Evolutionary conservation across 2,113 vertebrate genomes (phyloP).

Genomic region (Scopus umbretta): DNA sequence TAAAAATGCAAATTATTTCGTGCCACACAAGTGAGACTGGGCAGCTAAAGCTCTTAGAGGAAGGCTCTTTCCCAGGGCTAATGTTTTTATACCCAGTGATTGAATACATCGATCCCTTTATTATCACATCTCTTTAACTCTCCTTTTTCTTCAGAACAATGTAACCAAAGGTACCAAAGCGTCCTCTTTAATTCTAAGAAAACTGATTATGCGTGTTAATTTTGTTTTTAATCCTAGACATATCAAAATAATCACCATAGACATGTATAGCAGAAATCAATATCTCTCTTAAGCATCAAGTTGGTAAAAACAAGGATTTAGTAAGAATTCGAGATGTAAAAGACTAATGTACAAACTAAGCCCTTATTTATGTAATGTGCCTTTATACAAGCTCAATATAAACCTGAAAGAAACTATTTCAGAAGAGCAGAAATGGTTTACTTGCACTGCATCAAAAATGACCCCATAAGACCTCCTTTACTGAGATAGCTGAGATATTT

Average conservation of each 20-base stretch:
- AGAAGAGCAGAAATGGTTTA: slow-evolving; percentile 61
- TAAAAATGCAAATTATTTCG: slow-evolving; percentile 80
- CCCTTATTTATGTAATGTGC: slow-evolving; percentile 71
- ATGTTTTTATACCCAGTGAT: slow-evolving; percentile 70
- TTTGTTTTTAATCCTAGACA: slow-evolving; percentile 74
- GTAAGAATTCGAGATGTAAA: slow-evolving; percentile 69
- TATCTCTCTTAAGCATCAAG: slow-evolving; percentile 68
- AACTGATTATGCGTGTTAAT: slow-evolving; percentile 76
- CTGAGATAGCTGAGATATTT: slow-evolving; percentile 53
- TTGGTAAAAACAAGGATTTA: slow-evolving; percentile 76
- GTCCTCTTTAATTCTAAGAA: slow-evolving; percentile 52
- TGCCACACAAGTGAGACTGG: slow-evolving; percentile 59
- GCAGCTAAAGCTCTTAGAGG: slow-evolving; percentile 71
- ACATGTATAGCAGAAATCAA: slow-evolving; percentile 69
- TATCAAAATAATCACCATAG: slow-evolving; percentile 74
- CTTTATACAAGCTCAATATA: slow-evolving; percentile 54
- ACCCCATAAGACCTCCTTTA: slow-evolving; percentile 63
- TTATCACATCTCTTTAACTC: slow-evolving; percentile 59
- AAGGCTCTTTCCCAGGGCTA: slow-evolving; percentile 72
- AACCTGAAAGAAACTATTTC: slow-evolving; percentile 67
- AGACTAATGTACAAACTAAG: slow-evolving; percentile 70
- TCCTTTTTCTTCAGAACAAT: slow-evolving; percentile 54
- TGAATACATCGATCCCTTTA: slow-evolving; percentile 76
- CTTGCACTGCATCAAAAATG: slow-evolving; percentile 68
- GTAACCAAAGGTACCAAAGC: slow-evolving; percentile 30